Evolutionary conservation across 2,113 vertebrate genomes (phyloP), one percentile per base, ranked within the genome.

Genomic region (Taurulus bubalis): DNA sequence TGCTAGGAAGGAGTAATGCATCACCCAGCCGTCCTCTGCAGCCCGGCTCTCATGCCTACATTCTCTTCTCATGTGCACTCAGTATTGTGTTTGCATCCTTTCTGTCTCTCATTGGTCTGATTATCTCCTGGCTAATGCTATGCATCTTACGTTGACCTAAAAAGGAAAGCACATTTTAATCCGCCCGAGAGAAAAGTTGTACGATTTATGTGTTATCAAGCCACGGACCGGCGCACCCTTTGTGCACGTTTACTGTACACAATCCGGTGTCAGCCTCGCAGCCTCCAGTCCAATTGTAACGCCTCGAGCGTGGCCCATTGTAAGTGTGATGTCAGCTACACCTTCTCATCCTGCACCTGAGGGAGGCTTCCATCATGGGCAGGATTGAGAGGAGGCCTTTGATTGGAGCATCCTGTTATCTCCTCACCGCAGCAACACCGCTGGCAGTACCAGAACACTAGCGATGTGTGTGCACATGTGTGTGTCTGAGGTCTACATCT

Each of bases 331-430:
- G 86, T 71, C 77, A 89, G 77, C 71, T 79, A 47, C 75, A 82
- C 66, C 70, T 68, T 75, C 86, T 92, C 85, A 87, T 88, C 79
- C 79, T 75, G 60, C 58, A 75, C 66, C 36, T 65, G 9, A 28
- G 62, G 72, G 71, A 86, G 71, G 53, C 42, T 71, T 51, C 64
- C 78, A 67, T 75, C 65, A 77, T 64, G 75, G 78, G 73, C 83
- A 66, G 81, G 80, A 84, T 76, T 28, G 74, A 85, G 75, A 74
- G 74, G 59, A 86, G 69, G 58, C 58, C 82, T 82, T 66, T 74
- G 73, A 90, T 75, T 90, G 84, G 80, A 88, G 85, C 79, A 32
- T 85, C 71, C 67, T 75, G 82, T 90, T 93, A 92, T 94, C 91
- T 89, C 74, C 77, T 34, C 45, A 73, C 38, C 16, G 56, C 91